These are phyloP conservation scores for Muscicapa striata DNA, from an alignment of 2,797 vertebrate species.

Conservation along the genomic window DNA sequence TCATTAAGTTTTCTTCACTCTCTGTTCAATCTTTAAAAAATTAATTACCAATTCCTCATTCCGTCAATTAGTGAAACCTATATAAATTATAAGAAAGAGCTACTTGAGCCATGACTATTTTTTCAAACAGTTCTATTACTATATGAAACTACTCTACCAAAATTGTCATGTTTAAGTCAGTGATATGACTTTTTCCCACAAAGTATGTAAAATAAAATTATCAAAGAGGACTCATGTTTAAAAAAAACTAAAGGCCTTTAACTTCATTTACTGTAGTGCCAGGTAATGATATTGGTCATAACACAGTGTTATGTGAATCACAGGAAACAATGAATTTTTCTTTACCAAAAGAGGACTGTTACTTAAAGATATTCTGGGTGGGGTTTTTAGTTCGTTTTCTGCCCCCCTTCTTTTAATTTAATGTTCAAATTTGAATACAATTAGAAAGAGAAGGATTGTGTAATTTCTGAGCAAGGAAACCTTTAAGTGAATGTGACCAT, in stretches of 20 bases:
- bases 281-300: neutral
- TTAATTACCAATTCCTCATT: constrained; percentile 25
- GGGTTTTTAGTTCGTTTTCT: fast-evolving
- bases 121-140: neutral
- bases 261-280: neutral
- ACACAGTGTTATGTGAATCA: neutral
- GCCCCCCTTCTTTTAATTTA: neutral
- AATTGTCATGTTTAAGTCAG: neutral
- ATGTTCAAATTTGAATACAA: neutral
- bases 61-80: neutral
- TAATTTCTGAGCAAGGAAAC: neutral
- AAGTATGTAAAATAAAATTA: neutral
- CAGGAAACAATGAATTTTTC: neutral
- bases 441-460: neutral
- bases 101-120: neutral
- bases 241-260: neutral
- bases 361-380: neutral
- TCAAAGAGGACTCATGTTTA: neutral
- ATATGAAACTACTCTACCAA: neutral
- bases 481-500: neutral
- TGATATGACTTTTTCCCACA: neutral
- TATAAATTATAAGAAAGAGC: neutral
- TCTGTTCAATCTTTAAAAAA: constrained; percentile 12
- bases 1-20: neutral
- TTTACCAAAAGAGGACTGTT: neutral